Percentiles rank a stretch among this genome's conserved stretches.
Conservation (phyloP, 2,888 invertebrate species). For the Acrobasis suavella region DNA sequence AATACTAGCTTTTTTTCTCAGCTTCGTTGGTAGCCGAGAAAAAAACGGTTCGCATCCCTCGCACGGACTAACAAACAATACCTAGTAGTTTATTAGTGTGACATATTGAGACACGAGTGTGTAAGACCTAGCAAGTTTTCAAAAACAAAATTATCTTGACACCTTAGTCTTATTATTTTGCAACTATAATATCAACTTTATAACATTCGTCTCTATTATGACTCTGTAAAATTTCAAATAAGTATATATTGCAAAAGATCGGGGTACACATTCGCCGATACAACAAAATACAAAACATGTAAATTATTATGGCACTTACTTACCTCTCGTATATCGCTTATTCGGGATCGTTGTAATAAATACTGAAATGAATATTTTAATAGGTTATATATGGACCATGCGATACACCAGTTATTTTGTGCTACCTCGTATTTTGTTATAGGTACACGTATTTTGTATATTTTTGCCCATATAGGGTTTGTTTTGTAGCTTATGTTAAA, state of each 20-base stretch:
- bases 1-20: neutral
- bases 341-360: slow-evolving; percentile 20
- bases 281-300: slow-evolving; percentile 5
- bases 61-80: too few species aligned
- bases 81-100: too few species aligned
- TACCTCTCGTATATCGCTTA: slow-evolving; percentile 16
- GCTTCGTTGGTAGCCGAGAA: too few species aligned
- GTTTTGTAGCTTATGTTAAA: too few species aligned
- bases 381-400: slow-evolving; percentile 11
- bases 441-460: neutral
- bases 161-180: too few species aligned
- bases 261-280: neutral
- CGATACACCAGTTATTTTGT: slow-evolving; percentile 14
- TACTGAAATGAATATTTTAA: slow-evolving; percentile 20
- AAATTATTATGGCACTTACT: slow-evolving; percentile 9
- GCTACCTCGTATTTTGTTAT: slow-evolving; percentile 15
- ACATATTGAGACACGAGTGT: too few species aligned
- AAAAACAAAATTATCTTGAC: too few species aligned
- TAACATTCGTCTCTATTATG: too few species aligned
- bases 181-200: too few species aligned
- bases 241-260: neutral
- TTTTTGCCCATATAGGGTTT: neutral
- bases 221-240: neutral
- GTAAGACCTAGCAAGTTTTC: too few species aligned
- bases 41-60: too few species aligned